Conservation (phyloP, 92 coral and sea anemone genomes). For the Palythoa heliodiscus region DNA sequence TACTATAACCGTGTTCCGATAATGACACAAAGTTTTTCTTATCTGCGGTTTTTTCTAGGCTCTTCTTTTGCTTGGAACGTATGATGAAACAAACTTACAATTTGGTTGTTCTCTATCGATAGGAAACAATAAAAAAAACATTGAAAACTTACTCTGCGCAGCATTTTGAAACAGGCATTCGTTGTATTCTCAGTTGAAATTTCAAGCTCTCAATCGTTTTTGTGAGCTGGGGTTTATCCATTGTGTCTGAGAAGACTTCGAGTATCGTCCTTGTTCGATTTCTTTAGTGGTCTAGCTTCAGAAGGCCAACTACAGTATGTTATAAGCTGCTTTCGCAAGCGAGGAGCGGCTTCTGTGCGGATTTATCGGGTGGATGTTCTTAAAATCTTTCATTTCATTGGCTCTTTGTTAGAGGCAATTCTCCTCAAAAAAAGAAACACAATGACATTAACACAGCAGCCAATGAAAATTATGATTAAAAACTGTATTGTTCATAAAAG, state of each 20-base stretch:
- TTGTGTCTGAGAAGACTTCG: slow-evolving; percentile 30
- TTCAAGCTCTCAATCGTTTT: slow-evolving; percentile 97
- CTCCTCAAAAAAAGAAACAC: slow-evolving; percentile 30
- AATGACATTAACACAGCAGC: slow-evolving; percentile 32
- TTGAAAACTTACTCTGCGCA: slow-evolving; percentile 89
- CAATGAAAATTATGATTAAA: slow-evolving; percentile 24
- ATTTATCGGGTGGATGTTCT: slow-evolving; percentile 30
- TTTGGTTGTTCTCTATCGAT: slow-evolving; percentile 42
- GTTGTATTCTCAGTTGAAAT: slow-evolving; percentile 86
- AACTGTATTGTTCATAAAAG: slow-evolving; percentile 24
- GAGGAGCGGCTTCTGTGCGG: slow-evolving; percentile 41
- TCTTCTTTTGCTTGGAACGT: slow-evolving; percentile 1
- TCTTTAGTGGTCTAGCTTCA: slow-evolving; percentile 13
- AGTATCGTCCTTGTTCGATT: neutral
- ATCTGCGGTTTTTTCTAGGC: neutral
- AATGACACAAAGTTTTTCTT: neutral
- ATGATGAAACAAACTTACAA: slow-evolving; percentile 15
- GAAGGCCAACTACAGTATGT: slow-evolving; percentile 14
- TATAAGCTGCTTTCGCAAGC: slow-evolving; percentile 20
- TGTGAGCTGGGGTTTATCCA: slow-evolving; percentile 90
- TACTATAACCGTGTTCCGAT: neutral
- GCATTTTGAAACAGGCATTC: slow-evolving; percentile 97
- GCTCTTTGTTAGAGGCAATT: slow-evolving; percentile 19
- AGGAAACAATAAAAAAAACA: slow-evolving; percentile 35
- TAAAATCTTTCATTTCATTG: slow-evolving; percentile 34